Conservation (phyloP, 2,113 vertebrate genomes). For the Poeciliopsis prolifica region DNA sequence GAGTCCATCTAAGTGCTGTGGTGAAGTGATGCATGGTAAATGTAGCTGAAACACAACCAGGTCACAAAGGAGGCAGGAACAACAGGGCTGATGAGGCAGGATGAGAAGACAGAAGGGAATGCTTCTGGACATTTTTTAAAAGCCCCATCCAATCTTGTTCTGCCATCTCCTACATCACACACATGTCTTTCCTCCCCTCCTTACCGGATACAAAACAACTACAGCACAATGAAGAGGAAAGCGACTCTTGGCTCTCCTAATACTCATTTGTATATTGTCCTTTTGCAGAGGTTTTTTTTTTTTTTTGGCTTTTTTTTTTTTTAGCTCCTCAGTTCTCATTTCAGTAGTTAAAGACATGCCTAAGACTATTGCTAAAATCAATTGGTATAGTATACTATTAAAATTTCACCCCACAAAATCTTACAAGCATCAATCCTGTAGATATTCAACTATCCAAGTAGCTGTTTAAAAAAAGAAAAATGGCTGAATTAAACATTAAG, state of each 20-base stretch:
- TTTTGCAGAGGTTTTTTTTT: no score
- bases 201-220: conserved; percentile 9
- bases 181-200: not conserved
- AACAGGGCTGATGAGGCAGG: conserved; percentile 58
- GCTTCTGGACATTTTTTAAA: conserved; percentile 73
- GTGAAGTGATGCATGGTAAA: conserved; percentile 75
- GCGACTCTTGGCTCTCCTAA: not conserved
- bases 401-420: no score
- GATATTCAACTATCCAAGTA: not conserved
- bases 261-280: not conserved
- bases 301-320: no score
- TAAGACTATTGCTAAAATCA: no score
- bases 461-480: conserved; percentile 30
- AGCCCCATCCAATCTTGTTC: conserved; percentile 45
- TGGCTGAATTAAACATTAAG: conserved; percentile 51
- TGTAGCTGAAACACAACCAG: conserved; percentile 72
- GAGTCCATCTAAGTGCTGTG: conserved; percentile 62
- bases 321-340: no score
- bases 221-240: conserved; percentile 2
- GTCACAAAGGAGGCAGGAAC: conserved; percentile 63
- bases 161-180: conserved; percentile 33
- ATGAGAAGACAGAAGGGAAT: conserved; percentile 50
- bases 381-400: no score
- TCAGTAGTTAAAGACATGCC: no score
- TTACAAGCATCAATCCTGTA: not conserved